Evolutionary conservation across 1,140 invertebrate species (phyloP), one percentile per base, ranked within the genome.

Genomic region (Lineus longissimus): DNA sequence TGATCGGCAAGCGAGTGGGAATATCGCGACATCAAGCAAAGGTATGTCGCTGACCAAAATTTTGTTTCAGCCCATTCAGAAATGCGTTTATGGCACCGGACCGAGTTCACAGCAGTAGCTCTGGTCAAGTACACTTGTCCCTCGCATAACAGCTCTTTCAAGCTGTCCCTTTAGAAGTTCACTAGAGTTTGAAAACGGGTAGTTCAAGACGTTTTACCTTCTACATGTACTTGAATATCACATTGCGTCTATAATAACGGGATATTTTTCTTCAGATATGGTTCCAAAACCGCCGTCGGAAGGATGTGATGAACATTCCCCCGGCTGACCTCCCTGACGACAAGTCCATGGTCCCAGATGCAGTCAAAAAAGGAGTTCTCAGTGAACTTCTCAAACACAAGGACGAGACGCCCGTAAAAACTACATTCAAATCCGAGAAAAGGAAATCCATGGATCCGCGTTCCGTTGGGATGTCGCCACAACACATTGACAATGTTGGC

Each of bases 11-110:
- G 63, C 64, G 76, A 1, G 73, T 81, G 0, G 79, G 79, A 4
- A 80, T 81, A 31, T 77, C 74, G 11, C 66, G 78, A 19, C 76
- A 81, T 51, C 79, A 81, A 59, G 78, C 80, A n/a, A 80, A 80
- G 71, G 78, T 81, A 17, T 61, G 66, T 51, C n/a, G 4, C n/a
- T n/a, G 4, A 27, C 25, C 47, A 23, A 51, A 4, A 51, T 27
- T n/a, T 7, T 7, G 19, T 4, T 7, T 9, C 9, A 27, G 11
- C 19, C 19, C 40, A 43, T 13, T 43, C 19, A 11, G 11, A 19
- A 11, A 43, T 13, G 11, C 11, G 40, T 13, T 13, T 13, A 13
- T 43, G 11, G 19, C 11, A 43, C 19, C 19, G 40, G 19, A 11
- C 40, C 40, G 19, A 13, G 19, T 43, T 13, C 40, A 19, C 19